A percentile compares a stretch with the other conserved stretches of the same genome.
phyloP scores from a whole-genome alignment of 2,797 vertebrate genomes.

The Centroberyx gerrardi region DNA sequence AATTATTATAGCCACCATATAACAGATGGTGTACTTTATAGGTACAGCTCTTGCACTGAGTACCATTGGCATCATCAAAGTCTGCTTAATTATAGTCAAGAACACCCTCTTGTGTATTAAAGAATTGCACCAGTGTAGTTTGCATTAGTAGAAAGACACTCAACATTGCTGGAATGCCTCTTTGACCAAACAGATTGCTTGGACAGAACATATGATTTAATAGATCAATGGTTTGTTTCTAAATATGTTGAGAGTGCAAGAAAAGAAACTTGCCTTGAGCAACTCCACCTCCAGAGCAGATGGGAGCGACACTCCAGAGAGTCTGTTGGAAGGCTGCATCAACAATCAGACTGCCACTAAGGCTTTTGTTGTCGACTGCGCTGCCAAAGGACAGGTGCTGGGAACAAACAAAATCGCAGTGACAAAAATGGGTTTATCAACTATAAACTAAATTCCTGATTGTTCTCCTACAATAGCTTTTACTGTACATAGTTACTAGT shows the following conservation, averaged over 20 bases:
- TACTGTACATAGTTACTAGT: conserved; percentile 35
- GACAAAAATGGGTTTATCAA: conserved; percentile 43
- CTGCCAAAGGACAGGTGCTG: conserved; percentile 92
- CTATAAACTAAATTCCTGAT: conserved; percentile 42
- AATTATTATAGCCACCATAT: background rate
- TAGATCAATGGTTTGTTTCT: conserved; percentile 16
- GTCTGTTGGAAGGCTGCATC: conserved; percentile 96
- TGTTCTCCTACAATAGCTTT: conserved; percentile 29
- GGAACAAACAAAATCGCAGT: conserved; percentile 33
- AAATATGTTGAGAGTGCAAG: conserved; percentile 21
- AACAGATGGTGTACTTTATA: background rate
- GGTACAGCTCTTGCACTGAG: background rate
- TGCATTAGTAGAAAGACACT: background rate
- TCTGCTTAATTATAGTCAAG: background rate
- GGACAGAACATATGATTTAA: conserved; percentile 11
- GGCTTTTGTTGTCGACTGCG: conserved; percentile 70
- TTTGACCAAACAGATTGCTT: conserved; percentile 2
- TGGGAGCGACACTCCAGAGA: conserved; percentile 94
- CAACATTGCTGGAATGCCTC: background rate
- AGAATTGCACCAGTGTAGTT: background rate
- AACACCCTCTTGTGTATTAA: background rate
- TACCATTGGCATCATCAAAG: background rate
- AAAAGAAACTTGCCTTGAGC: conserved; percentile 89
- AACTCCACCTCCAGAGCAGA: conserved; percentile 92
- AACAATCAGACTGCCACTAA: conserved; percentile 88